phyloP scores from a whole-genome alignment of 2,113 vertebrate genomes.

The Arizona elegans region DNA sequence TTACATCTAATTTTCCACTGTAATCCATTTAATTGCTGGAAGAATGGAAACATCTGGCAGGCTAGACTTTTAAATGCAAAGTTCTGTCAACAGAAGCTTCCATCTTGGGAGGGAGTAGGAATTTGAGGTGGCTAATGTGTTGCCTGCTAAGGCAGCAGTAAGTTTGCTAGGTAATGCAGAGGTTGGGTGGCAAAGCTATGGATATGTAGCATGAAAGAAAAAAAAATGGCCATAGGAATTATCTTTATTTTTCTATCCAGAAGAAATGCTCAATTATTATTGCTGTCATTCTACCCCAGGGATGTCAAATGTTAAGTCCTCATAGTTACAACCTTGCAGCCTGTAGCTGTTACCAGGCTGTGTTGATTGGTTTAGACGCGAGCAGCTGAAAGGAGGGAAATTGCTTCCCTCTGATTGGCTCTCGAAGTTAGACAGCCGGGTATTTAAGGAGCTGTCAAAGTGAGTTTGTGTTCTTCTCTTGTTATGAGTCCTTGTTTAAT shows the following conservation, averaged over 20 bases:
- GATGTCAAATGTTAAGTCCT: too few relatives aligned
- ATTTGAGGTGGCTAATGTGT: constrained; percentile 45
- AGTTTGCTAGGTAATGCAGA: neutral
- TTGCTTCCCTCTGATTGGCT: too few relatives aligned
- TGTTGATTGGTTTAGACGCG: too few relatives aligned
- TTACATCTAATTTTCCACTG: constrained; percentile 48
- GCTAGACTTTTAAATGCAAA: constrained; percentile 46
- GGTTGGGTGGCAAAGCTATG: neutral
- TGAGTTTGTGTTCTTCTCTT: too few relatives aligned
- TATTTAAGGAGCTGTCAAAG: too few relatives aligned
- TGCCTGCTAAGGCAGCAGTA: constrained; percentile 38
- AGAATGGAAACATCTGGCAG: constrained; percentile 60
- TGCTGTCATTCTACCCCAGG: neutral
- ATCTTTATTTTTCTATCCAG: neutral
- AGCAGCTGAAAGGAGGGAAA: too few relatives aligned
- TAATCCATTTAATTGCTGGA: constrained; percentile 54
- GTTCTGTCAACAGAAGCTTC: constrained; percentile 32
- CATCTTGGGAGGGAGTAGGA: constrained; percentile 33
- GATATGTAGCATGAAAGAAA: neutral
- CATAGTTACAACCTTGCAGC: too few relatives aligned
- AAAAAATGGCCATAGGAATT: neutral
- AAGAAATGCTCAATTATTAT: neutral
- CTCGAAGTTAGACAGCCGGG: too few relatives aligned
- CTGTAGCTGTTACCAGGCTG: too few relatives aligned
- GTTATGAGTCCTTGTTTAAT: too few relatives aligned